Evolutionary conservation across 2,888 invertebrate species (phyloP).

Genomic region (Leptinotarsa peninsularis): DNA sequence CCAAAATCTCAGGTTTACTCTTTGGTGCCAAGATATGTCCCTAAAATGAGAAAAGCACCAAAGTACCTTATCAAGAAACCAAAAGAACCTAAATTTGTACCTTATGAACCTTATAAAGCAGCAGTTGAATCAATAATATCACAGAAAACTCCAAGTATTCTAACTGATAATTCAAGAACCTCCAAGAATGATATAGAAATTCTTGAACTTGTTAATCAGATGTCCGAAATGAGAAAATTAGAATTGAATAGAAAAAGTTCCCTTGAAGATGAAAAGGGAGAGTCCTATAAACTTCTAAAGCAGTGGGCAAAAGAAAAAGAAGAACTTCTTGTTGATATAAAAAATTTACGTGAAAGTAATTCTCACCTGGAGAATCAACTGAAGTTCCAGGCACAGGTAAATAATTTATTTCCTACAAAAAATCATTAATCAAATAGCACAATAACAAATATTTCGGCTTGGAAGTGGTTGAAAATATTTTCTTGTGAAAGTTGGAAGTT

Average conservation of each 20-base stretch:
- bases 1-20: slow-evolving; percentile 72
- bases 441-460: neutral
- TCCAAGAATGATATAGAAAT: slow-evolving; percentile 67
- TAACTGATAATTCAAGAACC: slow-evolving; percentile 55
- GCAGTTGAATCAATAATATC: slow-evolving; percentile 84
- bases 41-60: slow-evolving; percentile 70
- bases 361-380: slow-evolving; percentile 81
- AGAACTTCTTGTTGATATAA: slow-evolving; percentile 72
- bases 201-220: slow-evolving; percentile 75
- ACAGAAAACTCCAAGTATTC: slow-evolving; percentile 34
- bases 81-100: slow-evolving; percentile 84
- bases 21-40: slow-evolving; percentile 74
- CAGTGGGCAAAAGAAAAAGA: slow-evolving; percentile 68
- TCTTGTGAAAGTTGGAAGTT: no score
- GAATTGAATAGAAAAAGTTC: slow-evolving; percentile 67
- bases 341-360: slow-evolving; percentile 76
- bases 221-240: slow-evolving; percentile 76
- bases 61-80: slow-evolving; percentile 69
- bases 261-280: slow-evolving; percentile 24
- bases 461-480: neutral
- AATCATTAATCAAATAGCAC: neutral
- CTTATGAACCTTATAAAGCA: slow-evolving; percentile 89
- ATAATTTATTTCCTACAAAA: slow-evolving; percentile 10
- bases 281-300: slow-evolving; percentile 2
- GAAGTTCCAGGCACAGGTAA: slow-evolving; percentile 85